Conservation (phyloP, 2,113 vertebrate genomes). For the Dendropsophus ebraccatus region DNA sequence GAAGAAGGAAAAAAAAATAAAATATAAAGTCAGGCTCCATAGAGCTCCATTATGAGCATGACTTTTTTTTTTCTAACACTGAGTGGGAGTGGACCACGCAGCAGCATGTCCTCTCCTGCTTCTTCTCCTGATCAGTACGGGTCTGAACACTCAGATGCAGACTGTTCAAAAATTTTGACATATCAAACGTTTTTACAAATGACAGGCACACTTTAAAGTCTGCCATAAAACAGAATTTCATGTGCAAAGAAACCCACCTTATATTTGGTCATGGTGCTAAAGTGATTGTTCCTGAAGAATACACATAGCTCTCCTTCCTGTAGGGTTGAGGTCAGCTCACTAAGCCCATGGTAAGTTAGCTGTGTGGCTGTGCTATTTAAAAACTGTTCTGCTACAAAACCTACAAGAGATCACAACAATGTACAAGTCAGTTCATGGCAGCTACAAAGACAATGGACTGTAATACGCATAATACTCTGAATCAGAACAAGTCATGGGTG, state of each 20-base stretch:
- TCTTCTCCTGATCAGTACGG: too few species aligned
- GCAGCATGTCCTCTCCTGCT: too few species aligned
- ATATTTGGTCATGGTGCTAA: slow-evolving; percentile 99
- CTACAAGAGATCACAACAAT: slow-evolving; percentile 72
- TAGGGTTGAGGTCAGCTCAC: slow-evolving; percentile 93
- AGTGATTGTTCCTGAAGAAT: slow-evolving; percentile 99
- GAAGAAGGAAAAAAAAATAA: too few species aligned
- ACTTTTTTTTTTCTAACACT: too few species aligned
- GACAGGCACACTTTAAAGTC: too few species aligned
- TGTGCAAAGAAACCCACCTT: slow-evolving; percentile 77
- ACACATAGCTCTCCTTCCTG: slow-evolving; percentile 98
- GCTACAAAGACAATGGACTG: neutral
- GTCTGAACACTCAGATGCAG: too few species aligned
- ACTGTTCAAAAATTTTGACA: too few species aligned
- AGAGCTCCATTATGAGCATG: too few species aligned
- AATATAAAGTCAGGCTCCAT: too few species aligned
- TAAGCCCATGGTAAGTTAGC: slow-evolving; percentile 95
- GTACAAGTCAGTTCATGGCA: slow-evolving; percentile 27
- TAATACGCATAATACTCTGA: neutral
- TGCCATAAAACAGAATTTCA: too few species aligned
- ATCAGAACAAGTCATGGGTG: neutral
- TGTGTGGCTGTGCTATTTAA: slow-evolving; percentile 95
- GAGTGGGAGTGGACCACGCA: too few species aligned
- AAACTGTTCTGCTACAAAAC: slow-evolving; percentile 96
- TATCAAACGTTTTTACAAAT: too few species aligned